phyloP scores from a whole-genome alignment of 2,113 vertebrate genomes.

The Ceyx melanurus region DNA sequence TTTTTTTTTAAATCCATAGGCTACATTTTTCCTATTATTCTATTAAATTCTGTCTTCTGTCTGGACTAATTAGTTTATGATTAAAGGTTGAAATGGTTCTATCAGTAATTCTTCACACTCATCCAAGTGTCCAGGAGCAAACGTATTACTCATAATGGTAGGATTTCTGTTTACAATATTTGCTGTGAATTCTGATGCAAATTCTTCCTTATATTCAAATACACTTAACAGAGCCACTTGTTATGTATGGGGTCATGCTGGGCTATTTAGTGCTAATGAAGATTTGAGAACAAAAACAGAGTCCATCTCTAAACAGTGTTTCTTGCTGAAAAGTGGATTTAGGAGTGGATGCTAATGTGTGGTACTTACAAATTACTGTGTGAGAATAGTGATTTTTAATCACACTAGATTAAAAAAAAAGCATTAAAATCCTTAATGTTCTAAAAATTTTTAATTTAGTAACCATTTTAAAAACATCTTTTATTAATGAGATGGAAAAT shows the following conservation, averaged over 20 bases:
- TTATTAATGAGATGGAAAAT: neutral
- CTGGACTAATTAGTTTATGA: neutral
- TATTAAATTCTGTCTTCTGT: neutral
- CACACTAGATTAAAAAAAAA: neutral
- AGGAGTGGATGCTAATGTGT: neutral
- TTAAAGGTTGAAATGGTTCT: neutral
- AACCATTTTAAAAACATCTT: neutral
- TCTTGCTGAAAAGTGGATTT: neutral
- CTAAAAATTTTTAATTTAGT: neutral
- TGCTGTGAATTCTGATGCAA: neutral
- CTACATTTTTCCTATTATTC: neutral
- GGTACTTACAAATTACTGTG: neutral
- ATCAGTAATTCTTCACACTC: neutral
- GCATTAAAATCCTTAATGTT: neutral
- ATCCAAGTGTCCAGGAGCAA: neutral
- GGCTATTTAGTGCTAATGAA: neutral
- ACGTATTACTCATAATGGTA: neutral
- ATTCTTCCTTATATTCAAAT: neutral
- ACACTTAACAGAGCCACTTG: neutral
- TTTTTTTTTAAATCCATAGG: neutral
- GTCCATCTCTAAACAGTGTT: neutral
- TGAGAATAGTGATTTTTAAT: neutral
- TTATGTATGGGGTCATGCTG: neutral
- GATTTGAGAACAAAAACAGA: neutral
- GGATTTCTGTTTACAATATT: neutral